Conservation (phyloP, 2,113 vertebrate genomes). For the Tylochromis polylepis region DNA sequence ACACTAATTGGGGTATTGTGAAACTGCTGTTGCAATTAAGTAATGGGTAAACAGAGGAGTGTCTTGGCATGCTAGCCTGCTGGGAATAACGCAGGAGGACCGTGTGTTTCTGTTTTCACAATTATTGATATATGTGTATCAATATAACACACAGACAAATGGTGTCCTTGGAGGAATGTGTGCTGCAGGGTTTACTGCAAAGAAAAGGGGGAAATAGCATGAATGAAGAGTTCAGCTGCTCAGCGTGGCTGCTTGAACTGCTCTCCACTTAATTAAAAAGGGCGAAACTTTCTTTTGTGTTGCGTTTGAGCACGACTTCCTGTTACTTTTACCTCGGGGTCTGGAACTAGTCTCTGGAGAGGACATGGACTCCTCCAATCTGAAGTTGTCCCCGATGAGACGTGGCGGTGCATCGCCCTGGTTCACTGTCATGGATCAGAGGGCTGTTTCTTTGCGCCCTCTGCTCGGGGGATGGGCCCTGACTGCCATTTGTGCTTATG, state of each 20-base stretch:
- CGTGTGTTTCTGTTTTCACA: not conserved
- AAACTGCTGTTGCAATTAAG: conserved; percentile 4
- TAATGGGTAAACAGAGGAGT: conserved; percentile 14
- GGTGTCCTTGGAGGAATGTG: not conserved
- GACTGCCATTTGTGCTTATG: not conserved
- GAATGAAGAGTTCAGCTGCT: not conserved
- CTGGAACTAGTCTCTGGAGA: not conserved
- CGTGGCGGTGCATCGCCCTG: not conserved
- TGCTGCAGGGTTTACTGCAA: not conserved
- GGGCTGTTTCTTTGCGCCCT: not conserved
- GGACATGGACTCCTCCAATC: fast-evolving
- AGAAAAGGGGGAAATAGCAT: not conserved
- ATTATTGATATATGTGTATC: not conserved
- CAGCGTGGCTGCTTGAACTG: too few species aligned
- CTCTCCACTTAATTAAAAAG: not conserved
- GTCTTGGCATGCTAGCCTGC: not conserved
- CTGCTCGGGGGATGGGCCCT: not conserved
- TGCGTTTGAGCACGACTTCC: not conserved
- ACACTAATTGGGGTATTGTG: conserved; percentile 16
- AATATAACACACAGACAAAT: not conserved
- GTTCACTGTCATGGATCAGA: not conserved
- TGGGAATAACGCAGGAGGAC: not conserved
- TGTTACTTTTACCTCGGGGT: not conserved
- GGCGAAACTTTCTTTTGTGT: not conserved
- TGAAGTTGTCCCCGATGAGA: not conserved